These are phyloP conservation scores for Alectura lathami DNA, from an alignment of 2,113 vertebrate species.

Conservation along the genomic window DNA sequence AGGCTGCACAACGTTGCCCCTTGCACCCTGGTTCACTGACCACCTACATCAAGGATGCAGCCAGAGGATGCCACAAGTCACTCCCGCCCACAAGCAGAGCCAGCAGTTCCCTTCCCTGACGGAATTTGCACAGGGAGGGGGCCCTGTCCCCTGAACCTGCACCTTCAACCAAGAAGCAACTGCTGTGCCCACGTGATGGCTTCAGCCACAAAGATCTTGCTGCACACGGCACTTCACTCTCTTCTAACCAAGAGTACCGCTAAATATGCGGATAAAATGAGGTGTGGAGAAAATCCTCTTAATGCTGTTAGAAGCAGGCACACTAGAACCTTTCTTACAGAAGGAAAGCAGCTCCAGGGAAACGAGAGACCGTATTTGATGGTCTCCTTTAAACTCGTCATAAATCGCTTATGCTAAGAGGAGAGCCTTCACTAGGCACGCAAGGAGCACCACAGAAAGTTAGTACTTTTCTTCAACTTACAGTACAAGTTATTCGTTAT, in stretches of 20 bases:
- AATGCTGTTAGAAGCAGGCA: background rate
- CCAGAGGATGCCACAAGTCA: background rate
- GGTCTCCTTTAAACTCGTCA: background rate
- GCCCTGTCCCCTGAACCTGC: background rate
- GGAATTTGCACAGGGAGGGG: rapidly evolving
- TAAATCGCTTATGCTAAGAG: background rate
- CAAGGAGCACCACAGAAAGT: background rate
- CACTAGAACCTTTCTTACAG: background rate
- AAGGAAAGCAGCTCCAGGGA: background rate
- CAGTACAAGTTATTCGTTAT: background rate
- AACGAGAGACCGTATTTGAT: background rate
- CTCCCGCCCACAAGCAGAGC: background rate
- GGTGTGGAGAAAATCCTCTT: background rate
- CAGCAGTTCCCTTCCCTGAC: background rate
- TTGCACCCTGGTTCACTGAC: background rate
- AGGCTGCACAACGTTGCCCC: rapidly evolving
- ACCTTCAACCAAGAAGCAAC: background rate
- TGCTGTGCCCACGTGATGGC: rapidly evolving
- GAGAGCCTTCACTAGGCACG: background rate
- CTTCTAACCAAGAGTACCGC: background rate
- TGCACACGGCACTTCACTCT: rapidly evolving
- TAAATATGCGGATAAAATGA: background rate
- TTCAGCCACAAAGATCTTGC: background rate
- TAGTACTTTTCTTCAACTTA: background rate
- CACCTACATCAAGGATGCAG: background rate